Percentiles rank a stretch among this genome's conserved stretches.
Conservation (phyloP, 1,140 invertebrate genomes). For the Dendrolimus punctatus region DNA sequence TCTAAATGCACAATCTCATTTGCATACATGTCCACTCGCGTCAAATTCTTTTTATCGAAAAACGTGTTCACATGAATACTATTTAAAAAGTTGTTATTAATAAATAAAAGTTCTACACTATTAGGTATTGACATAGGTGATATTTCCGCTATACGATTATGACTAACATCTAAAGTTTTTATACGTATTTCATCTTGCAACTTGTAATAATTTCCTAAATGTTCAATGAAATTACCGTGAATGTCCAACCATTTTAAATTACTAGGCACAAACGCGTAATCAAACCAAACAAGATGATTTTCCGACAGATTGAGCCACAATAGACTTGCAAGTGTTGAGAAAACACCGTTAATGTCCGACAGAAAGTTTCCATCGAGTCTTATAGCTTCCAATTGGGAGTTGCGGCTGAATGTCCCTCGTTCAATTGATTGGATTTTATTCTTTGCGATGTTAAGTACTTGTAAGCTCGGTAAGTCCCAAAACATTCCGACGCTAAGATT, state of each 20-base stretch:
- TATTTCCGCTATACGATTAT: conserved; percentile 88
- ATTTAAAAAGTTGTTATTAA: conserved; percentile 91
- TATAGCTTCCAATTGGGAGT: conserved; percentile 85
- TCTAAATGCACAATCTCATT: conserved; percentile 89
- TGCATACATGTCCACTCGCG: conserved; percentile 90
- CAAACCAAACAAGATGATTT: conserved; percentile 93
- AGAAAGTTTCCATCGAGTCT: conserved; percentile 89
- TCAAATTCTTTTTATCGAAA: conserved; percentile 86
- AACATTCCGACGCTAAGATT: conserved; percentile 90
- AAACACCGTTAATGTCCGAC: conserved; percentile 89
- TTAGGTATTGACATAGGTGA: conserved; percentile 88
- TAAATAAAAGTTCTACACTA: conserved; percentile 89
- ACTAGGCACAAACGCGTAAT: conserved; percentile 89
- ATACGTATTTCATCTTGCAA: conserved; percentile 84
- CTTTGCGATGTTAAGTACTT: conserved; percentile 89
- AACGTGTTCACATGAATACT: conserved; percentile 88
- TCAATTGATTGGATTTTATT: conserved; percentile 91
- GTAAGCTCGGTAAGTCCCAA: conserved; percentile 85
- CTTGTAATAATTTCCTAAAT: conserved; percentile 89
- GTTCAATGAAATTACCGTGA: conserved; percentile 89
- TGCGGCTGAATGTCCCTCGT: conserved; percentile 85
- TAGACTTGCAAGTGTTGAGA: conserved; percentile 84
- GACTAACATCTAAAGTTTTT: conserved; percentile 88
- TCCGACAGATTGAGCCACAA: conserved; percentile 92
- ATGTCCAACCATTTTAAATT: conserved; percentile 93